Base-by-base conservation (phyloP, 2,797 vertebrate genomes). In the Cossypha heuglini region DNA sequence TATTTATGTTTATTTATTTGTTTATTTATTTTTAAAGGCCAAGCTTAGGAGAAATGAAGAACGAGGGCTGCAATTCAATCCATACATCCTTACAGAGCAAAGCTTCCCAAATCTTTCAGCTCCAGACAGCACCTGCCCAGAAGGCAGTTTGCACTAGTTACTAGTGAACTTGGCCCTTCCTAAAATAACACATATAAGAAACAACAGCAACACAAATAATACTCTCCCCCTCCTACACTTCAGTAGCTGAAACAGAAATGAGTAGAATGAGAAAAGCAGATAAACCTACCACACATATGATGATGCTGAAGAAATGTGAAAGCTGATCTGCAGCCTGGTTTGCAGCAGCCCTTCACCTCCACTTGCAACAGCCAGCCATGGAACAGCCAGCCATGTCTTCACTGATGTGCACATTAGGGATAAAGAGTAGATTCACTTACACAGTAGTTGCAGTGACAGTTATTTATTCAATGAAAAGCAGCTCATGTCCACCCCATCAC, bases 381-480 rank as follows among this genome's bases (percentile, higher is more conserved):
- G 77, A 79, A 35, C 19, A 62, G 55, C 10, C 78, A 91, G 46
- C 35, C 33, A 49, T 37, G 71, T 59, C 63, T 73, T 62, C 49
- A 59, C 71, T 84, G 74, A 75, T 45, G 40, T 2, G 49, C 61
- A 29, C 1, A 0, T 45, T 17, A 73, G n/a, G 37, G 57, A 84
- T 55, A 64, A 94, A 79, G 51, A 75, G 68, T 16, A 76, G 77
- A 64, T 57, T 90, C 77, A 40, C 73, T 88, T 16, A 42, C 40
- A 38, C 33, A 14, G 62, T 26, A 49, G 63, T 55, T 78, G 48
- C 66, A 76, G 31, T 78, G 88, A 80, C 54, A 80, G 57, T 68
- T 90, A 92, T 94, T 86, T 66, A 88, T 88, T 52, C 77, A 87
- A 57, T 43, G 55, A 76, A 88, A 86, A 81, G 83, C 68, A 94